Percentiles rank a stretch among this genome's conserved stretches.
Evolutionary conservation across 2,113 vertebrate genomes (phyloP).

Genomic region (Recurvirostra avosetta): DNA sequence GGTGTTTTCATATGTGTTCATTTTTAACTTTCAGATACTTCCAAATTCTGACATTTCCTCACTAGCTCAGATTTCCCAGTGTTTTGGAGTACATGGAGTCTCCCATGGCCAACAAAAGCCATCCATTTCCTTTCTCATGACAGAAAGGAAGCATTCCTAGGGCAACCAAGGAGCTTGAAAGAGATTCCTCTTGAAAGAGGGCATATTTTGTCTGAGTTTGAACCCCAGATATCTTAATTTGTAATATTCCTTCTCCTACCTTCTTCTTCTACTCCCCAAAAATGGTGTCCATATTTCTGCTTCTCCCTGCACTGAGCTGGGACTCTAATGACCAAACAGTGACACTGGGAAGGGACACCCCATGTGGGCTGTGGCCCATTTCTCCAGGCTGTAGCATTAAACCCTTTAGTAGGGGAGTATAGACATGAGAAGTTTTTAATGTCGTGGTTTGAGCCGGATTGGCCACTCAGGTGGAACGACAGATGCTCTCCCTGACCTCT

Average conservation of each 20-base stretch:
- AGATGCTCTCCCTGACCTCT: too few relatives aligned
- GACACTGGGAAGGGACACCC: background rate
- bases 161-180: conserved; percentile 25
- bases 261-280: background rate
- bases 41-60: conserved; percentile 50
- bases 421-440: background rate
- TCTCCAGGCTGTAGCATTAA: background rate
- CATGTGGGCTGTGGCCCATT: background rate
- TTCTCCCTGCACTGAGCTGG: background rate
- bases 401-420: background rate
- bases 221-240: background rate
- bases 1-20: conserved; percentile 34
- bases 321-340: background rate
- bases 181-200: background rate
- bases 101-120: conserved; percentile 52
- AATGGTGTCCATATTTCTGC: background rate
- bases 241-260: background rate
- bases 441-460: too few relatives aligned
- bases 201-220: background rate
- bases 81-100: conserved; percentile 14
- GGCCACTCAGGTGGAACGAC: too few relatives aligned
- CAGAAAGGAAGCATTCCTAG: conserved; percentile 49
- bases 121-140: conserved; percentile 52
- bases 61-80: conserved; percentile 49
- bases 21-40: conserved; percentile 55